Evolutionary conservation across 1,140 invertebrate genomes (phyloP).

Genomic region (Heliconius melpomene): DNA sequence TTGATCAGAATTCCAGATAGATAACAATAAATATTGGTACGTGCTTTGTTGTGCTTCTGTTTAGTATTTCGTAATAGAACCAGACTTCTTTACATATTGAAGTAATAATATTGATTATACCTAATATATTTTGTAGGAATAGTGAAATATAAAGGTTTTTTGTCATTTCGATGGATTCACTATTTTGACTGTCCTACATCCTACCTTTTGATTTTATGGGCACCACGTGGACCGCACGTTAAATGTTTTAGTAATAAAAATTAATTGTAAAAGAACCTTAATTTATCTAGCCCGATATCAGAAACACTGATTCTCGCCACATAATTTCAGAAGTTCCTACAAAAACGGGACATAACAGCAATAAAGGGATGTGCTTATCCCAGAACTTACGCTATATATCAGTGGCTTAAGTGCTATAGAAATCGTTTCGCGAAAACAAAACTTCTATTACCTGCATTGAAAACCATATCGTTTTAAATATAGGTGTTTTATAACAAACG

Average conservation of each 20-base stretch:
- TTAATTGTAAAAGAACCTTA: background rate
- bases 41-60: constrained; percentile 17
- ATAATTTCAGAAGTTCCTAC: constrained; percentile 44
- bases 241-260: too few species aligned
- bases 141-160: too few species aligned
- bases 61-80: constrained; percentile 1
- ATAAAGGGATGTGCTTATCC: constrained; percentile 44
- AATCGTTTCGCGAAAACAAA: constrained; percentile 47
- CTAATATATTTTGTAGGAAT: background rate
- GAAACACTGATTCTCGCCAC: constrained; percentile 26
- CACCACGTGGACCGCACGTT: too few species aligned
- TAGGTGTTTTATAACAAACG: background rate
- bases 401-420: constrained; percentile 40
- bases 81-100: background rate
- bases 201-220: too few species aligned
- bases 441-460: constrained; percentile 16
- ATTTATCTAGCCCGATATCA: constrained; percentile 2
- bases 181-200: too few species aligned
- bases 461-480: constrained; percentile 10
- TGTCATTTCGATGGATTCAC: too few species aligned
- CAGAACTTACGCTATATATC: constrained; percentile 44
- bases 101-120: background rate
- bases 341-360: constrained; percentile 40
- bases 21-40: constrained; percentile 33
- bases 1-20: constrained; percentile 37